Evolutionary conservation across 2,797 vertebrate species (phyloP).

Genomic region (Xyrichtys novacula): DNA sequence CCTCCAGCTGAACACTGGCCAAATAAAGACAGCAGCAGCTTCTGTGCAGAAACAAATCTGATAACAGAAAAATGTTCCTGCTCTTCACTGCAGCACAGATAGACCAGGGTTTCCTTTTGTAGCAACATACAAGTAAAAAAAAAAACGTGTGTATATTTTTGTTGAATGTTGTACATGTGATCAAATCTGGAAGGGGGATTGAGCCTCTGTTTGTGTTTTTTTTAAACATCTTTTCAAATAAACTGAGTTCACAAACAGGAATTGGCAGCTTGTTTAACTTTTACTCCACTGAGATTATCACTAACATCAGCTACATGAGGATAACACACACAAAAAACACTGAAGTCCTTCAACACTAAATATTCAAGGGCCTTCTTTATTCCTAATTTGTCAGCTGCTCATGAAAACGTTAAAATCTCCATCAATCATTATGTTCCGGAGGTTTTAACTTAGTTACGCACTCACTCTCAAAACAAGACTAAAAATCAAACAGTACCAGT

Average conservation of each 20-base stretch:
- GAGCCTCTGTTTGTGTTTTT: neutral
- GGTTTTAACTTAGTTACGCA: too few relatives aligned
- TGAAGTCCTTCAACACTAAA: neutral
- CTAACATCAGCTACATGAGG: neutral
- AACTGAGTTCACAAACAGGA: neutral
- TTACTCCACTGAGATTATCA: neutral
- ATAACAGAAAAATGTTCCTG: slow-evolving; percentile 2
- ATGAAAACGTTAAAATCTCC: too few relatives aligned
- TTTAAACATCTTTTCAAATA: neutral
- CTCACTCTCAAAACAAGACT: too few relatives aligned
- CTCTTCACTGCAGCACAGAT: slow-evolving; percentile 6
- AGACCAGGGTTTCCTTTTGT: neutral
- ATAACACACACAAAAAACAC: neutral
- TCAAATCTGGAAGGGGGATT: too few relatives aligned
- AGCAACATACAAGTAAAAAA: too few relatives aligned
- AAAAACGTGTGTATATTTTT: too few relatives aligned
- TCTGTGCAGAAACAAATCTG: too few relatives aligned
- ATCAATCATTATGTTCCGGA: too few relatives aligned
- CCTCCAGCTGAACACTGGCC: slow-evolving; percentile 37
- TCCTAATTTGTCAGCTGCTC: too few relatives aligned
- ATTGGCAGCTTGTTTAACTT: neutral
- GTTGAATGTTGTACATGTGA: too few relatives aligned
- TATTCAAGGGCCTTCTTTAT: too few relatives aligned
- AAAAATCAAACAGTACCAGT: too few relatives aligned
- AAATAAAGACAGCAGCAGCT: slow-evolving; percentile 9